Evolutionary conservation across 2,113 vertebrate genomes (phyloP), one percentile per base, ranked within the genome.

Genomic region (Tricholaema leucomelas): DNA sequence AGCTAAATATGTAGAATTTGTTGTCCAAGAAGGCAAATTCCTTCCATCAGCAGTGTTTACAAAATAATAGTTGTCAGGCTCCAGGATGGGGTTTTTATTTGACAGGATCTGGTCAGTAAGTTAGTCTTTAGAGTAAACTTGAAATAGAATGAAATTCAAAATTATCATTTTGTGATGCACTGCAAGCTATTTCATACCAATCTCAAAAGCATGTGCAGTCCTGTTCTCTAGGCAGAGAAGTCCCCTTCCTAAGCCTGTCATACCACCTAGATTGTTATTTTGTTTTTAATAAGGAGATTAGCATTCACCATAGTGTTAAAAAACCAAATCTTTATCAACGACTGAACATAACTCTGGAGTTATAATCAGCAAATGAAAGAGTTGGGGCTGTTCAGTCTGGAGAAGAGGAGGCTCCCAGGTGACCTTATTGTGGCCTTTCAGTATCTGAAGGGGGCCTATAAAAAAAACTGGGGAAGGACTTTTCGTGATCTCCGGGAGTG

Each of bases 1-100:
- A 92, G 91, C 76, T 94, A 97, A 97, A 96, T 96, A 95, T 81
- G 35, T 90, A 92, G 92, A 93, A 94, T 96, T 96, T 97, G 95
- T 84, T 95, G 86, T 92, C 71, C 87, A 86, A 92, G 81, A 90
- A 92, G 85, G 88, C 56, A 91, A 94, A 81, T 92, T 93, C 91
- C 92, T 60, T 87, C 87, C 87, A 64, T 93, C 90, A 84, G n/a
- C 54, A 82, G 30, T 87, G 82, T 97, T 96, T 96, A 93, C 84
- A 78, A 87, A 96, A 90, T 89, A 94, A 64, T 86, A 93, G 88
- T 78, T 91, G 75, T 91, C 87, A 94, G 94, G 72, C 83, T 96
- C 65, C 63, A 54, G 58, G 16, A 66, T 84, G 66, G 69, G 56
- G 48, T 75, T 82, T 92, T 91, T 90, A 93, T 91, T 94, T 95